Evolutionary conservation across 1,140 invertebrate species (phyloP), one percentile per base, ranked within the genome.

Genomic region (Saccostrea glomerata): DNA sequence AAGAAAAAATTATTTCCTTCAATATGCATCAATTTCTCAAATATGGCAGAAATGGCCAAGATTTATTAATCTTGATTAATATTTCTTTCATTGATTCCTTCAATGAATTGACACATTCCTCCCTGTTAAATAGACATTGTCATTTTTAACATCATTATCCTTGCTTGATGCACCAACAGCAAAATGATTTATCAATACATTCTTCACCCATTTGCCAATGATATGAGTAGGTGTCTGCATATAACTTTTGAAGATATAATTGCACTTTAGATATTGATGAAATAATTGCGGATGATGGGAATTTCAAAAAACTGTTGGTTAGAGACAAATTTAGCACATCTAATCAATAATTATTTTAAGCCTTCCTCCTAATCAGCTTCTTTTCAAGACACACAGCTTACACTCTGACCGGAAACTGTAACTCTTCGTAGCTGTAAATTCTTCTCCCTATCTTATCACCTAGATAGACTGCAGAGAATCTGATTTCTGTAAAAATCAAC

Each of bases 401-500:
- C 70, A 77, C 25, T 77, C 70, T 77, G 70, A 77, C 70, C 70
- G 70, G 70, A 77, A 77, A 30, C 70, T 77, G 25, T 36, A 30
- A 11, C 25, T 66, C 60, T 63, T 25, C 11, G 25, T 30, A 77
- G 25, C 70, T 77, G 70, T 77, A 36, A 77, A 77, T 36, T 77
- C 25, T 25, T 77, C 25, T 17, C 23, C 47, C 7, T 30, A 77
- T 77, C 70, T 77, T 77, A 77, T 77, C 70, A 77, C 25, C 30
- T 30, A 77, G 70, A 77, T 36, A 77, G 25, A 77, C 70, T 77
- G 70, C 30, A 77, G 47, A 77, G 70, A 77, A 25, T 77, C 70
- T 77, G 30, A 77, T 77, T 77, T 77, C 23, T 77, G 30, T 30
- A 77, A 77, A 77, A 77, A 77, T 77, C 70, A 77, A 77, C 23